Base-by-base conservation (phyloP, 2,888 invertebrate species). In the Ophion slaviceki region DNA sequence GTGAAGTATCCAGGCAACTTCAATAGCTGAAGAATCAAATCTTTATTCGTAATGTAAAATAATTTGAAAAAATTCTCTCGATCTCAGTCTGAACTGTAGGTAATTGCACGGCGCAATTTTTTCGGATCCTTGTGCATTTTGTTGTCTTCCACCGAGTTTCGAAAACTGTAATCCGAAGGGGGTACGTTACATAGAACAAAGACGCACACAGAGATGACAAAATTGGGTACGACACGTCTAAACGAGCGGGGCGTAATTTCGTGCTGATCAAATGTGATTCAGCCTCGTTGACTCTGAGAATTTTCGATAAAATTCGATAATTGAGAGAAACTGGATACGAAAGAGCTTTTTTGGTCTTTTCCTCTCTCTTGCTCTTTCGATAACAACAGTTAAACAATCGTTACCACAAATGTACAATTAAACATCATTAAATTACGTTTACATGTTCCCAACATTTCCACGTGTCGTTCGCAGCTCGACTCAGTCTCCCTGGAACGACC, bases 401-500 rank as follows among this genome's bases (percentile, higher is more conserved):
- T 80, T 57, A 75, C 75, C 68, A 66, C 70, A 75, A 85, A 81
- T 71, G 47, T 76, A 40, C 61, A 71, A 68, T 36, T 78, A 57
- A 57, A 61, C 71, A 20, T 71, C 10, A n/a, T 76, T 40, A 53
- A 53, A 45, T 79, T 79, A 53, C 53, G 17, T 64, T 45, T 59
- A 72, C 68, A 72, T 85, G 85, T 82, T 86, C 82, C 86, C 80
- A 86, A 67, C 11, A 75, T 75, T 84, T 77, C 24, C n/a, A 66
- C 70, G 59, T 8, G 72, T 77, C 82, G 70, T 82, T 77, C 64
- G 70, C 14, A 64, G 74, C 17, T 40, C 6, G 72, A 72, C 24
- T 77, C 53, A 70, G 59, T 36, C 14, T 24, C 20, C 20, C 24
- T 4, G 20, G 64, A 77, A 80, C 80, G 61, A 80, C 68, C 59